Evolutionary conservation across 2,113 vertebrate genomes (phyloP), one percentile per base, ranked within the genome.

Genomic region (Talpa occidentalis): DNA sequence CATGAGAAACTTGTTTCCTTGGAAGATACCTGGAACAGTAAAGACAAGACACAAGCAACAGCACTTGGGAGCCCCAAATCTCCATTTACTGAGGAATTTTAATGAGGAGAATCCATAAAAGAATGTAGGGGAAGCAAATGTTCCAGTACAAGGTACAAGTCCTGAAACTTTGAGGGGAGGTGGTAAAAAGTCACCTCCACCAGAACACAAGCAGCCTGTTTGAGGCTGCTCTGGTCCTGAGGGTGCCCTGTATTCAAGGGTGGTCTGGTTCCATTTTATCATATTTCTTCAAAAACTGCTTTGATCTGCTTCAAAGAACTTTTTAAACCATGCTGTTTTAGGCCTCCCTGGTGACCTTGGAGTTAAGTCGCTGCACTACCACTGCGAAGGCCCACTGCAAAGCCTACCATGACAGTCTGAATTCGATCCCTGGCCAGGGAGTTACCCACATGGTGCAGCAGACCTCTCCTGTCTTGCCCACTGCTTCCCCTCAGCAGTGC

Each of bases 261-360:
- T 52, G 49, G 16, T 44, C 67, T 10, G 35, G 60, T 84, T 77
- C 72, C 84, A 2, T 93, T 93, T 84, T 88, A 81, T 78, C 88
- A 87, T 78, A 40, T 32, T 5, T 32, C 59, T 88, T 95, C 84
- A 93, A 95, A 96, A 93, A 76, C n/a, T 47, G 91, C 76, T 92
- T 56, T 90, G 66, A 95, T 93, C 80, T 81, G 40, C 92, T 79
- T 94, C 94, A 97, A 96, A 96, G 80, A 87, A 84, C 62, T 77
- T 93, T 74, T 73, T 32, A 95, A 97, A 92, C 80, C 88, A 73
- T 52, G 16, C 16, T 52, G 16, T 52, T 52, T 52, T 52, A 52
- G 49, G 11, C 47, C 16, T 17, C 16, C 49, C 49, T 52, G 49
- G 49, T 52, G 49, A 15, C 49, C 88, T 49, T 52, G 49, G 49